Base-by-base conservation (phyloP, 1,140 invertebrate genomes). In the Trichoplusia ni region DNA sequence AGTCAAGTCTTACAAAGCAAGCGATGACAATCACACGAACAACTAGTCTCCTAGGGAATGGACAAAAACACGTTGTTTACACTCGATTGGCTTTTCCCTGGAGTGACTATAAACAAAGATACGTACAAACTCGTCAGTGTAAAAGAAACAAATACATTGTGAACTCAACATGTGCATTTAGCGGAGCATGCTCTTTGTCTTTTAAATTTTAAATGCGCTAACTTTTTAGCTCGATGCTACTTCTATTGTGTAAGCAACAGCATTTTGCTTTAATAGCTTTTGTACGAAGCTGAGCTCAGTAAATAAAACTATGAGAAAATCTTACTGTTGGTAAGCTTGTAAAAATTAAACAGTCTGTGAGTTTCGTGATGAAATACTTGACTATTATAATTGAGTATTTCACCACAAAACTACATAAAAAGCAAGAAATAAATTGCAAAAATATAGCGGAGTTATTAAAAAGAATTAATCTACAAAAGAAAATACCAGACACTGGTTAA, bases 41-140 rank as follows among this genome's bases (percentile, higher is more conserved):
- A 2, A 35, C 9, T 11, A 19, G 21, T 19, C 6, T 21, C 6
- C 3, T 4, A 27, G 7, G 7, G 3, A 3, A 51, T 19, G 14
- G 18, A 51, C 47, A 21, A 19, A 19, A 18, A 18, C 5, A 21
- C 16, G 21, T 33, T 51, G 47, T 51, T 51, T 35, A 6, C 47
- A 5, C 3, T 51, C 29, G 4, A 51, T 35, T 35, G 47, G n/a
- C n/a, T 21, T 11, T 35, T 51, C 29, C 29, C 0, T 11, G 11
- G 7, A 51, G 29, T 11, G 29, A 21, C 16, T 6, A 56, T 56
- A 56, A 40, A 40, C 51, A 27, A 13, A 25, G 33, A 27, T n/a
- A 56, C 18, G 19, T 56, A 40, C 51, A 40, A 40, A 27, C 21
- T 27, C 33, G 51, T 40, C 35, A 54, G 25, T 54, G 49, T 54